Base-by-base conservation (phyloP, 2,797 vertebrate genomes). In the Scarus forsteni region DNA sequence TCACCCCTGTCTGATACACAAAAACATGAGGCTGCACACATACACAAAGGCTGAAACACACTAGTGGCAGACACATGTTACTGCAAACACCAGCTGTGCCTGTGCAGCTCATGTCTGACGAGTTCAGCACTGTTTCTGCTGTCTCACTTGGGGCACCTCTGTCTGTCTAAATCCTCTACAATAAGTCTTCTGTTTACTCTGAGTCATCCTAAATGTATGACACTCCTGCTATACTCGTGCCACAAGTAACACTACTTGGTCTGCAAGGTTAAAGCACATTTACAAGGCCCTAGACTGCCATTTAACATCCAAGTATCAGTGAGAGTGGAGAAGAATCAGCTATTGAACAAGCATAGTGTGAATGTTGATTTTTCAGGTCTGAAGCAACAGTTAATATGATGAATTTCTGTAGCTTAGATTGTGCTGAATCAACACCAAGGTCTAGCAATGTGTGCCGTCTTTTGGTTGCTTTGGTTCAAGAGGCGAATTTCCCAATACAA, bases 1-100 rank as follows among this genome's bases (percentile, higher is more conserved):
- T 76, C 73, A 67, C 43, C 57, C 60, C 60, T 45, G 14, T 52
- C 50, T 38, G 0, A 69, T 48, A 60, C 61, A 75, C 65, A 75
- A 78, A 83, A 60, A 60, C 64, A 76, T 6, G 57, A 70, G 48
- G 77, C 60, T 38, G 59, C 45, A 9, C 79, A 66, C 65, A 61
- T 69, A 70, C 69, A 70, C 40, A 61, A 35, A 51, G 40, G 19
- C 55, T 74, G 72, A 65, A 40, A 68, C 48, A 60, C 66, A 71
- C 49, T 50, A 50, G 44, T 44, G 61, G 56, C 65, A 65, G 38
- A 80, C 60, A 56, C 51, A 71, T n/a, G 48, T 77, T 65, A 43
- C 61, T 73, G 71, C 70, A 65, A 71, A 72, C 60, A 60, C 43
- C 73, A 65, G 56, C 45, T 49, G 13, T 50, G 60, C 60, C 71